Evolutionary conservation across 1,140 invertebrate species (phyloP).

Genomic region (Drosophila bifasciata): DNA sequence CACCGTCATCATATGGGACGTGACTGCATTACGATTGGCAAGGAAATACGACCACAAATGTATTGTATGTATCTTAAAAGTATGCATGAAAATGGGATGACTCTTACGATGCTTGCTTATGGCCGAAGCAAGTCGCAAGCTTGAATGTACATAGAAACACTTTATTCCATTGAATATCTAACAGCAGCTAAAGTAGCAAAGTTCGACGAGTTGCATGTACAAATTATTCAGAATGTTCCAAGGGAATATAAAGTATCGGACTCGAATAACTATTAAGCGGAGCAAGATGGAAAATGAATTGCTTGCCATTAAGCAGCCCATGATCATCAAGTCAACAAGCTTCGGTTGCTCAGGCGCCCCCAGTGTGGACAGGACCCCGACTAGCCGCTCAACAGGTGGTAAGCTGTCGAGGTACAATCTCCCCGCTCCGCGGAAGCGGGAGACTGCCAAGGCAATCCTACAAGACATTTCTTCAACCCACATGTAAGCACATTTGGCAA

Average conservation of each 20-base stretch:
- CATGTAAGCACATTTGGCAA: conserved; percentile 55
- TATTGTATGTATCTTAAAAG: conserved; percentile 6
- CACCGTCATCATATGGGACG: conserved; percentile 71
- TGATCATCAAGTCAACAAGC: conserved; percentile 40
- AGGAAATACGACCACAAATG: conserved; percentile 13
- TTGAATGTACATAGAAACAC: too few relatives aligned
- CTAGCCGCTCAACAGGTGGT: conserved; percentile 66
- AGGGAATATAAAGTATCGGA: neutral
- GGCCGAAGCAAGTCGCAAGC: too few relatives aligned
- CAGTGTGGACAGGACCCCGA: conserved; percentile 62
- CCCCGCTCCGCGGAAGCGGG: conserved; percentile 12
- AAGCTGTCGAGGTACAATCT: conserved; percentile 5
- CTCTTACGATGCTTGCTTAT: too few relatives aligned
- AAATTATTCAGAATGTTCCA: neutral
- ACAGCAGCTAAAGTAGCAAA: neutral
- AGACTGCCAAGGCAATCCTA: neutral
- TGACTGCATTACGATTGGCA: conserved; percentile 59
- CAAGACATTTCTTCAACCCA: conserved; percentile 25
- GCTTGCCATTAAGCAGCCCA: conserved; percentile 40
- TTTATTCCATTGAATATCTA: neutral
- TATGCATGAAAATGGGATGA: conserved; percentile 46
- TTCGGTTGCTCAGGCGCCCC: conserved; percentile 39
- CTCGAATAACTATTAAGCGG: neutral
- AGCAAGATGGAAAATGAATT: conserved; percentile 42
- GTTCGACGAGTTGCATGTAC: neutral